phyloP scores from a whole-genome alignment of 1,140 invertebrate species.

The Cydia pomonella region DNA sequence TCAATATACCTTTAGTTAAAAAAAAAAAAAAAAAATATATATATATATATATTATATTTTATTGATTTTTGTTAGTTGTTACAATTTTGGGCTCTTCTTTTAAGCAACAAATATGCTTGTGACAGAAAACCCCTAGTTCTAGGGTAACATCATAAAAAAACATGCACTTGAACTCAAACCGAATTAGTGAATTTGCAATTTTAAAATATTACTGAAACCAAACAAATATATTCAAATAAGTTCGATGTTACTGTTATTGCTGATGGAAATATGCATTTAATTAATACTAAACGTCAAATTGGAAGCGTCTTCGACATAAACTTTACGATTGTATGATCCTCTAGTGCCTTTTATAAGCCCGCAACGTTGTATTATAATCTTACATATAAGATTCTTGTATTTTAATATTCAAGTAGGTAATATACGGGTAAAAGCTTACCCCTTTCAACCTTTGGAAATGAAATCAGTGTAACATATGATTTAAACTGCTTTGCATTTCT shows the following conservation, averaged over 20 bases:
- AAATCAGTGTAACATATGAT: neutral
- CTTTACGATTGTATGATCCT: neutral
- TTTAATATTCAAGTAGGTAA: slow-evolving; percentile 15
- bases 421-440: neutral
- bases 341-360: neutral
- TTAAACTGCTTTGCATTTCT: slow-evolving; percentile 1
- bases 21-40: too few species aligned
- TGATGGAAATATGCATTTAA: slow-evolving; percentile 6
- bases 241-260: neutral
- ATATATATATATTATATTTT: too few species aligned
- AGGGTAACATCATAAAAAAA: too few species aligned
- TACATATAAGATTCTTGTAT: slow-evolving; percentile 5
- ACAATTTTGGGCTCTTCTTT: too few species aligned
- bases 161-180: too few species aligned
- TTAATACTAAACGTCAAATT: neutral
- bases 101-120: too few species aligned
- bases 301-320: neutral
- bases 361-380: neutral
- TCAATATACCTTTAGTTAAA: too few species aligned
- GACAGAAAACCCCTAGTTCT: too few species aligned
- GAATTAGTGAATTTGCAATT: neutral
- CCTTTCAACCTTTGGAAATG: neutral
- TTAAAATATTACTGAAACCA: neutral
- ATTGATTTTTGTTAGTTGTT: too few species aligned
- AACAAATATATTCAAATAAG: neutral